Evolutionary conservation across 2,113 vertebrate genomes (phyloP).

Genomic region (Melanerpes aurifrons): DNA sequence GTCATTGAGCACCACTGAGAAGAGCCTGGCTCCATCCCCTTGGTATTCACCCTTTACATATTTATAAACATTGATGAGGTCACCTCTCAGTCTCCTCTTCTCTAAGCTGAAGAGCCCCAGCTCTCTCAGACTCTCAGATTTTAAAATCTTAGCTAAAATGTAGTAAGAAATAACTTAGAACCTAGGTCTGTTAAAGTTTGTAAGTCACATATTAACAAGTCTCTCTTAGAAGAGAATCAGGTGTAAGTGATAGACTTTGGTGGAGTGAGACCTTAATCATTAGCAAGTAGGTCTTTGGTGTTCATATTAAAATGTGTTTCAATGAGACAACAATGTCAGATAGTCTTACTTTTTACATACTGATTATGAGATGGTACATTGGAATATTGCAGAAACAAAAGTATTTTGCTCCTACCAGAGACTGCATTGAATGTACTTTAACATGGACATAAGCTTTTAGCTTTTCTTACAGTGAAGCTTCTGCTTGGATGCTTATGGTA

Average conservation of each 20-base stretch:
- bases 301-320: background rate
- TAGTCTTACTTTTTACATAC: background rate
- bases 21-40: no score
- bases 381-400: background rate
- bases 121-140: background rate
- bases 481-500: background rate
- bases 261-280: background rate
- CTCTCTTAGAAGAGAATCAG: background rate
- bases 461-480: background rate
- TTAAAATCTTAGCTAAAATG: background rate
- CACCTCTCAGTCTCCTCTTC: no score
- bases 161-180: background rate
- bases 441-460: background rate
- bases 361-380: background rate
- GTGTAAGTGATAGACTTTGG: background rate
- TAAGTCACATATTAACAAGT: background rate
- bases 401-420: background rate
- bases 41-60: no score
- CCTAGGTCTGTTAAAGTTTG: background rate
- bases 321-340: background rate
- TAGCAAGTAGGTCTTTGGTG: background rate
- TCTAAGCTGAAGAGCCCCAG: no score
- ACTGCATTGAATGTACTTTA: background rate
- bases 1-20: no score
- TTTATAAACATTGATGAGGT: no score